These are phyloP conservation scores for Mimachlamys varia DNA, from an alignment of 2,888 invertebrate species.

Conservation along the genomic window DNA sequence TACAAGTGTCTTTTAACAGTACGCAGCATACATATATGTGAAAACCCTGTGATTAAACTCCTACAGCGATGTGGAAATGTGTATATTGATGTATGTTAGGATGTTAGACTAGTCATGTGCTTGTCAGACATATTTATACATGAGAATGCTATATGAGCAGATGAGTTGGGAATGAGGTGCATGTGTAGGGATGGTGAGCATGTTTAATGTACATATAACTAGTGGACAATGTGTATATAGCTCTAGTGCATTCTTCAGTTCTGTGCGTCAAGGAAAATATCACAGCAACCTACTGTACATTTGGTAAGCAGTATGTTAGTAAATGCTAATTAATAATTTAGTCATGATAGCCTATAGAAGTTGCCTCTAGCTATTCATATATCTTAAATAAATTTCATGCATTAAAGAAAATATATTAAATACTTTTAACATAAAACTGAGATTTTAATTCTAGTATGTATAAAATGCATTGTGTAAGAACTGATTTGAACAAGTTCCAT, in stretches of 20 bases:
- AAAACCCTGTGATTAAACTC: not conserved
- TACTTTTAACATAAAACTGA: not conserved
- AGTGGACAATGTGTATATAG: conserved; percentile 21
- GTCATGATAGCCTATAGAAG: not conserved
- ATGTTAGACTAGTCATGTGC: conserved; percentile 15
- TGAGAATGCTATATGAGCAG: not conserved
- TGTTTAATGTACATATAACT: not conserved
- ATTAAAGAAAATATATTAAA: not conserved
- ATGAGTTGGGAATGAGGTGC: not conserved
- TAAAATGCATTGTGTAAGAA: not conserved
- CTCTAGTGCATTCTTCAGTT: not conserved
- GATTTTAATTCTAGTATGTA: not conserved
- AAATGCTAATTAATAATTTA: not conserved
- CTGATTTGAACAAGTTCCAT: not conserved
- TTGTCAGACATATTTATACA: not conserved
- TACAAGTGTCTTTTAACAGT: not conserved
- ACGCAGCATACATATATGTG: not conserved
- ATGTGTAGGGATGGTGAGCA: conserved; percentile 25
- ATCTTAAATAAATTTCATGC: not conserved
- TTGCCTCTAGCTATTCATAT: not conserved
- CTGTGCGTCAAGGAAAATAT: not conserved
- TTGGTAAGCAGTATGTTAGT: not conserved
- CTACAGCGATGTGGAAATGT: not conserved
- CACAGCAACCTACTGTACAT: not conserved
- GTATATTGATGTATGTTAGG: not conserved